Conservation (phyloP, 2,113 vertebrate genomes). For the Philantomba maxwellii region DNA sequence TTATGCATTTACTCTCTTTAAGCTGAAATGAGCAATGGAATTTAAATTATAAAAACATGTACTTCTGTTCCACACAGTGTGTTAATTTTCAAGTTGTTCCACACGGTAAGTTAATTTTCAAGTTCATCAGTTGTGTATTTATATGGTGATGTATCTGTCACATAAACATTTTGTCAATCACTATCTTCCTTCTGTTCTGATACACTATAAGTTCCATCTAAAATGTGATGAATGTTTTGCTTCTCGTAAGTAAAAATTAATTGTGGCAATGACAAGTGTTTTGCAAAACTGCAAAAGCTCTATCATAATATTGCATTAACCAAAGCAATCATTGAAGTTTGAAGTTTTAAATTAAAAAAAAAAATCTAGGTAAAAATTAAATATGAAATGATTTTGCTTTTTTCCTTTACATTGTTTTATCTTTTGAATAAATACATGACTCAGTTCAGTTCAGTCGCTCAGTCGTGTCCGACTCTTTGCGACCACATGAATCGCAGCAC, state of each 20-base stretch:
- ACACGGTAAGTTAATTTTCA: slow-evolving; percentile 49
- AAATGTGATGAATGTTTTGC: not conserved
- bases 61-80: not conserved
- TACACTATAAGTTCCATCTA: not conserved
- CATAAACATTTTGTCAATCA: slow-evolving; percentile 68
- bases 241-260: slow-evolving; percentile 40
- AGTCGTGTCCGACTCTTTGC: accelerated
- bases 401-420: not conserved
- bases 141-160: slow-evolving; percentile 48
- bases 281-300: not conserved
- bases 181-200: slow-evolving; percentile 17
- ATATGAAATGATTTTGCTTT: not conserved
- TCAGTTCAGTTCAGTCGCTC: not conserved
- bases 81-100: slow-evolving; percentile 49
- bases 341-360: not conserved
- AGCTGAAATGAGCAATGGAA: not conserved
- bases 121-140: slow-evolving; percentile 59
- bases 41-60: not conserved
- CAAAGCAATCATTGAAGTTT: not conserved
- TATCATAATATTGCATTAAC: not conserved
- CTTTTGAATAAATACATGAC: not conserved
- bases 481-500: too few species aligned
- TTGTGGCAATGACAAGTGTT: not conserved
- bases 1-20: not conserved
- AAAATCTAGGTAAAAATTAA: not conserved